These are phyloP conservation scores for Reticulitermes speratus DNA, from an alignment of 1,140 invertebrate species.

Conservation along the genomic window DNA sequence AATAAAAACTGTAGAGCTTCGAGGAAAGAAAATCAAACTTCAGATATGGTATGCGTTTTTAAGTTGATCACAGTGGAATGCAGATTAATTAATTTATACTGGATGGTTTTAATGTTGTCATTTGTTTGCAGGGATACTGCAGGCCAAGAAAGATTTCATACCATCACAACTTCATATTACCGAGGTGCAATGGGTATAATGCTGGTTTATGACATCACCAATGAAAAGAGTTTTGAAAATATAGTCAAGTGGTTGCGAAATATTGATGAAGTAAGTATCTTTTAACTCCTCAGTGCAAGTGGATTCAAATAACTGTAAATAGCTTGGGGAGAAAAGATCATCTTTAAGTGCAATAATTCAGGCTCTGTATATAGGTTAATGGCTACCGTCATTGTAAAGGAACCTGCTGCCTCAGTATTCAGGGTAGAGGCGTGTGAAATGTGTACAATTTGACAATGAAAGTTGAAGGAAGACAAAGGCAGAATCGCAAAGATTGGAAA, in stretches of 20 bases:
- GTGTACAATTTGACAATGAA: too few species aligned
- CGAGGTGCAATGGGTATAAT: slow-evolving; percentile 98
- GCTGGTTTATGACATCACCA: slow-evolving; percentile 98
- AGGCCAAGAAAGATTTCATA: slow-evolving; percentile 93
- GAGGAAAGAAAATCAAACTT: slow-evolving; percentile 97
- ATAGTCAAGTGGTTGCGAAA: slow-evolving; percentile 98
- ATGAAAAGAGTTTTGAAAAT: slow-evolving; percentile 98
- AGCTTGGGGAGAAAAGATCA: too few species aligned
- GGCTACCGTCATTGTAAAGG: too few species aligned
- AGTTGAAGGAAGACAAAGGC: too few species aligned
- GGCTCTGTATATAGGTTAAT: too few species aligned
- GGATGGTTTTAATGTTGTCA: background rate
- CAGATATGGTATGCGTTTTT: slow-evolving; percentile 84
- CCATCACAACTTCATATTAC: slow-evolving; percentile 97
- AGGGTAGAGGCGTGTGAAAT: too few species aligned
- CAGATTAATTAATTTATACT: background rate
- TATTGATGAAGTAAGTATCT: slow-evolving; percentile 80
- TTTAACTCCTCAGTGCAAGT: background rate
- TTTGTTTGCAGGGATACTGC: slow-evolving; percentile 77
- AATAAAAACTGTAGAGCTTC: slow-evolving; percentile 96
- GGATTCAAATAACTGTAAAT: too few species aligned
- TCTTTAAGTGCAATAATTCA: too few species aligned
- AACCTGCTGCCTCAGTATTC: too few species aligned
- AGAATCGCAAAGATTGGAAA: too few species aligned
- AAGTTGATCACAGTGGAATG: slow-evolving; percentile 30